phyloP scores from a whole-genome alignment of 2,888 invertebrate genomes.

The Falcaria lacertinaria region DNA sequence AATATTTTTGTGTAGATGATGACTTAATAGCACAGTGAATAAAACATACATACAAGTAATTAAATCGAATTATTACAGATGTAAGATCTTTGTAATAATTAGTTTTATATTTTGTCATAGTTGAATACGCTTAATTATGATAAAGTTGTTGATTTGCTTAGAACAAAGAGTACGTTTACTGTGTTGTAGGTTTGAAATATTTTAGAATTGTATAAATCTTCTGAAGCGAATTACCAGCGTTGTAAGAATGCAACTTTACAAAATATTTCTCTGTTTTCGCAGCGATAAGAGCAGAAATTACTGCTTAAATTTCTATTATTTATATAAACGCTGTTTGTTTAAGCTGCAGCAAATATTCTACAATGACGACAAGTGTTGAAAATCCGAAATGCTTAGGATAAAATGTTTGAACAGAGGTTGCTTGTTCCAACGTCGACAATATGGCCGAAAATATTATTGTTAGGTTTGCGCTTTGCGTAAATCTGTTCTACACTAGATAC shows the following conservation, averaged over 20 bases:
- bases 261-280: background rate
- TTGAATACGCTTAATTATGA: too few species aligned
- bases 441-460: background rate
- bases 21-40: too few species aligned
- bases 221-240: background rate
- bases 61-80: too few species aligned
- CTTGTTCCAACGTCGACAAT: background rate
- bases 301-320: background rate
- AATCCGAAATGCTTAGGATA: conserved; percentile 3
- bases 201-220: background rate
- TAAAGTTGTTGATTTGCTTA: too few species aligned
- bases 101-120: too few species aligned
- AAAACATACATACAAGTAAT: too few species aligned
- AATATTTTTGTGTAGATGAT: too few species aligned
- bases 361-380: background rate
- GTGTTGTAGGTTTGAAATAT: too few species aligned
- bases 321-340: background rate
- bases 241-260: background rate
- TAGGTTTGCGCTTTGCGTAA: background rate
- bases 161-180: too few species aligned
- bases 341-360: background rate
- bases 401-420: conserved; percentile 16
- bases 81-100: too few species aligned
- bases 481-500: background rate
- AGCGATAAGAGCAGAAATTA: background rate